Conservation (phyloP, 2,113 vertebrate species). For the Microcebus lehilahytsara region DNA sequence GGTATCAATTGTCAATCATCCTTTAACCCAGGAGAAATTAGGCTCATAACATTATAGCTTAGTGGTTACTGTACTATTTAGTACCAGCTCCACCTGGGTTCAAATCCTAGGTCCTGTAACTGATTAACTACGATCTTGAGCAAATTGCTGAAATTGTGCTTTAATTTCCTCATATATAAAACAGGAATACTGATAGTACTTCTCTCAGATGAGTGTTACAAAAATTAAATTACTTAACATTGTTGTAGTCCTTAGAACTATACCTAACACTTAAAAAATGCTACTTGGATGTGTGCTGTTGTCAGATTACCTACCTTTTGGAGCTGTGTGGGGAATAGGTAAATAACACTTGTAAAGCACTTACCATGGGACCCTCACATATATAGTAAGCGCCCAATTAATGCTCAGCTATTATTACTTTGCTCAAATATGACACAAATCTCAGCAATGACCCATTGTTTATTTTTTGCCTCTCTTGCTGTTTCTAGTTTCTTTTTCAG, state of each 20-base stretch:
- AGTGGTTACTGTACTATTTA: neutral
- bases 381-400: neutral
- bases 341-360: neutral
- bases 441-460: conserved; percentile 1
- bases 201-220: neutral
- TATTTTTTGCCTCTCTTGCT: conserved; percentile 30
- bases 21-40: neutral
- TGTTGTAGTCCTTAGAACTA: neutral
- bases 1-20: neutral
- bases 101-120: neutral
- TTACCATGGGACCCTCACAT: neutral
- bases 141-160: neutral
- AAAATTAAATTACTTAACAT: neutral
- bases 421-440: conserved; percentile 25
- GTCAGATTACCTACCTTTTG: neutral
- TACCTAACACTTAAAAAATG: neutral
- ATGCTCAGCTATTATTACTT: neutral
- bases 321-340: neutral
- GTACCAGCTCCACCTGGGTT: neutral
- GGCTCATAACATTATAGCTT: neutral
- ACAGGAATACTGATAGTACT: neutral
- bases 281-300: neutral
- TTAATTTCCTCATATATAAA: neutral
- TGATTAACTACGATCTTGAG: neutral
- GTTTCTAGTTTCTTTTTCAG: conserved; percentile 54